These are phyloP conservation scores for Eugnorisma glareosa DNA, from an alignment of 2,888 invertebrate species.

Conservation along the genomic window DNA sequence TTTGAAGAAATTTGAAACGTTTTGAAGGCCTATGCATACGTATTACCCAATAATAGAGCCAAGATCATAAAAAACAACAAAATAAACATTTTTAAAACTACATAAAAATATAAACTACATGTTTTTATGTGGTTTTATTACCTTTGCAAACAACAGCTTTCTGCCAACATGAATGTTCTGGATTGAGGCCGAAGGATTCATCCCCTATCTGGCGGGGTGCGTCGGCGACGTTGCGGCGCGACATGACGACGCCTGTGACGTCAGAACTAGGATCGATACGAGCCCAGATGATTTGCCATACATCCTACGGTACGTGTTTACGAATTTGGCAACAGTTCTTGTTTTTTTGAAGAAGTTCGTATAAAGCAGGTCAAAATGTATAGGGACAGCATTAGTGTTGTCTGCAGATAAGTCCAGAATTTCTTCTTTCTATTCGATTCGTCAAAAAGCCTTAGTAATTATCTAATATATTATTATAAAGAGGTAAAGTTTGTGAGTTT, in stretches of 20 bases:
- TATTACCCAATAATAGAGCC: not conserved
- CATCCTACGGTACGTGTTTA: constrained; percentile 55
- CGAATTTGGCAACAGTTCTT: constrained; percentile 64
- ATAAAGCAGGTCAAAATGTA: not conserved
- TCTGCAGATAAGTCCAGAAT: not conserved
- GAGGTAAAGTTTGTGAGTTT: too few species aligned
- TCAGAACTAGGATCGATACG: constrained; percentile 80
- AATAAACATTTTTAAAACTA: constrained; percentile 27
- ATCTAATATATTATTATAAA: too few species aligned
- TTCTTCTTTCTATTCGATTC: not conserved
- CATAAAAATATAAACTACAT: constrained; percentile 25
- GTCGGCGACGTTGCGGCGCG: constrained; percentile 84
- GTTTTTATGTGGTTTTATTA: constrained; percentile 43
- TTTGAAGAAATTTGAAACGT: not conserved
- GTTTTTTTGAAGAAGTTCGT: constrained; percentile 33
- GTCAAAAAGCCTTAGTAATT: not conserved
- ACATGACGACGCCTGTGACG: constrained; percentile 82
- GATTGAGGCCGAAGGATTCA: constrained; percentile 81
- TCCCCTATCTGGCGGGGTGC: constrained; percentile 78
- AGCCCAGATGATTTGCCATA: constrained; percentile 77
- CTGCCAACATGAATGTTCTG: constrained; percentile 57
- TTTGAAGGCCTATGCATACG: too few species aligned
- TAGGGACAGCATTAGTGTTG: not conserved
- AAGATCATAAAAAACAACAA: not conserved
- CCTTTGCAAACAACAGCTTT: constrained; percentile 53